phyloP scores from a whole-genome alignment of 2,113 vertebrate genomes.

The Siphamia tubifer region DNA sequence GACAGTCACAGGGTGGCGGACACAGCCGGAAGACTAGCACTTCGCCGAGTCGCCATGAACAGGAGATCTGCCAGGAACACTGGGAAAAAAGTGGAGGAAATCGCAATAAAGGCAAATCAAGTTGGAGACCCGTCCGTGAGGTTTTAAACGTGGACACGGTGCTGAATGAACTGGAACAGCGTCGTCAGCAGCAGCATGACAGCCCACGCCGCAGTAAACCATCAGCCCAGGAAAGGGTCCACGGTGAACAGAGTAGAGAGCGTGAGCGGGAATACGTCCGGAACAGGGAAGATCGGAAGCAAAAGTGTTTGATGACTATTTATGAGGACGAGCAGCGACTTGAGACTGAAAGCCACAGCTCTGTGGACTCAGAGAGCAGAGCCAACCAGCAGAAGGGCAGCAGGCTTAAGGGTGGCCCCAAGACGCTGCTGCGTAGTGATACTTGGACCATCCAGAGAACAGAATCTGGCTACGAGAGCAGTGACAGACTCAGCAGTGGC shows the following conservation, averaged over 20 bases:
- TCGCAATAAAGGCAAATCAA: slow-evolving; percentile 81
- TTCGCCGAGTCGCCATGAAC: slow-evolving; percentile 48
- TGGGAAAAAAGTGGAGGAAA: slow-evolving; percentile 77
- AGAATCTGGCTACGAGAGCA: slow-evolving; percentile 95
- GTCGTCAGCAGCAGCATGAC: slow-evolving; percentile 77
- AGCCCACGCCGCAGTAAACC: slow-evolving; percentile 82
- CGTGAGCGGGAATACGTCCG: slow-evolving; percentile 63
- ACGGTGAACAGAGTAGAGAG: slow-evolving; percentile 62
- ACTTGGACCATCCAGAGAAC: slow-evolving; percentile 93
- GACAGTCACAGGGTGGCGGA: slow-evolving; percentile 42
- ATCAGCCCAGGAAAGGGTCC: slow-evolving; percentile 68
- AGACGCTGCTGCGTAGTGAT: slow-evolving; percentile 79
- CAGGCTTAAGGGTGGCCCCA: slow-evolving; percentile 71
- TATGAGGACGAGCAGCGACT: slow-evolving; percentile 93
- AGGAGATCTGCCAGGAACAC: slow-evolving; percentile 79
- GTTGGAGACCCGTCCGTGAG: slow-evolving; percentile 92
- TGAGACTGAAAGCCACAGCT: slow-evolving; percentile 87
- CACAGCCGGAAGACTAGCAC: slow-evolving; percentile 41
- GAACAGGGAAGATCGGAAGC: slow-evolving; percentile 81
- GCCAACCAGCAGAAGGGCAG: slow-evolving; percentile 71
- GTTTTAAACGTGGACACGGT: slow-evolving; percentile 95
- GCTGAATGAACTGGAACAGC: slow-evolving; percentile 87
- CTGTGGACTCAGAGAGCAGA: slow-evolving; percentile 84
- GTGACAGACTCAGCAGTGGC: slow-evolving; percentile 90
- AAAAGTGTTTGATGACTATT: slow-evolving; percentile 92